phyloP scores from a whole-genome alignment of 1,140 invertebrate genomes.

The Zaprionus inermis region DNA sequence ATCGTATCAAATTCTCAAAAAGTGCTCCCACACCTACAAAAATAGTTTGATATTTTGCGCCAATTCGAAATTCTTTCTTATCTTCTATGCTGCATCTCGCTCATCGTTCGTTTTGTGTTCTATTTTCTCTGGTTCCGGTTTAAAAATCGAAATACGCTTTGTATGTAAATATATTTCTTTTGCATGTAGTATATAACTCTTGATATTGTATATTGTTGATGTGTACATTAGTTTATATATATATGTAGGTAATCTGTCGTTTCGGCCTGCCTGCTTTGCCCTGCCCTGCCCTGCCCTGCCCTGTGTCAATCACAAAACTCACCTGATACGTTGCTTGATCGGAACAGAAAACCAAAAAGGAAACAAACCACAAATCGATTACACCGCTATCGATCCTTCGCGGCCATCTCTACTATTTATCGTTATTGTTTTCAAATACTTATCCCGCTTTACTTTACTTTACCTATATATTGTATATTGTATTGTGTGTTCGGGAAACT shows the following conservation, averaged over 20 bases:
- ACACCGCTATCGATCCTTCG: not conserved
- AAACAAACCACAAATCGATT: not conserved
- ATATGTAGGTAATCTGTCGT: slow-evolving; percentile 46
- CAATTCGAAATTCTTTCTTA: not conserved
- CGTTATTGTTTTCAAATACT: slow-evolving; percentile 25
- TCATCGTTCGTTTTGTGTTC: not conserved
- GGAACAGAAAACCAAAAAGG: slow-evolving; percentile 1
- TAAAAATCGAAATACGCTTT: slow-evolving; percentile 34
- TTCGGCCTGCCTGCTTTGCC: not conserved
- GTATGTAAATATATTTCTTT: slow-evolving; percentile 39
- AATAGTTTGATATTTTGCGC: slow-evolving; percentile 32
- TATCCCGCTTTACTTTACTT: not conserved
- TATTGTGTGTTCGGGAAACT: not conserved
- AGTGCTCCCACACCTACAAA: slow-evolving; percentile 22
- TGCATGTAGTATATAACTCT: slow-evolving; percentile 9
- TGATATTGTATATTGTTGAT: slow-evolving; percentile 34
- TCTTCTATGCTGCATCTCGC: too few relatives aligned
- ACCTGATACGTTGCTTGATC: slow-evolving; percentile 39
- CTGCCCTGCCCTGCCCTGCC: slow-evolving; percentile 38
- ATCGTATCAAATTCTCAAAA: slow-evolving; percentile 16
- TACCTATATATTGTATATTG: not conserved
- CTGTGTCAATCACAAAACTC: slow-evolving; percentile 39
- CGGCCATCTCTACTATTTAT: slow-evolving; percentile 14
- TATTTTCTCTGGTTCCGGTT: slow-evolving; percentile 1
- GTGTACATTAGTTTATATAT: slow-evolving; percentile 26